These are phyloP conservation scores for Cervus canadensis DNA, from an alignment of 2,113 vertebrate species.

Conservation along the genomic window DNA sequence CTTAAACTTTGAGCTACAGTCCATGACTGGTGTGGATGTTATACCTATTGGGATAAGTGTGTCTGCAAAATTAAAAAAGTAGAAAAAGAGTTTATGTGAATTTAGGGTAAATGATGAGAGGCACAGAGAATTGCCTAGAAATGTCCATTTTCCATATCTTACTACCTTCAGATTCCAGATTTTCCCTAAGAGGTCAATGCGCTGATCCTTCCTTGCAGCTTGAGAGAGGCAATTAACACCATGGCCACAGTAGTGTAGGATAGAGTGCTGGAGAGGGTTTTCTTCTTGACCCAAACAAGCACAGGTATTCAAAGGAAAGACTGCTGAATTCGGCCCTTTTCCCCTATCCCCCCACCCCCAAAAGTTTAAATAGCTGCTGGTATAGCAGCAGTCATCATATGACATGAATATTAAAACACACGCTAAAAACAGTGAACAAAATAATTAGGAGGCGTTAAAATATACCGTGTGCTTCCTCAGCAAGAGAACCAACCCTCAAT, in stretches of 20 bases:
- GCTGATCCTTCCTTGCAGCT: background rate
- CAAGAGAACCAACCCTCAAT: background rate
- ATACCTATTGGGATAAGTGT: background rate
- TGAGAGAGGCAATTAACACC: background rate
- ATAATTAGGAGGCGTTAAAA: background rate
- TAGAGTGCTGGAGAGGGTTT: too few relatives aligned
- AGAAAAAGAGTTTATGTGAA: background rate
- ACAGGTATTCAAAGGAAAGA: background rate
- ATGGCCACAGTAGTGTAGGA: rapidly evolving
- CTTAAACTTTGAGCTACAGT: background rate
- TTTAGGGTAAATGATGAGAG: background rate
- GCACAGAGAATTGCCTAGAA: background rate
- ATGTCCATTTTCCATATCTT: background rate
- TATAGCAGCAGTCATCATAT: background rate
- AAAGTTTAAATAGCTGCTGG: background rate
- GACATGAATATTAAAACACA: background rate
- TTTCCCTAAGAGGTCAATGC: background rate
- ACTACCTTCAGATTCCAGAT: too few relatives aligned
- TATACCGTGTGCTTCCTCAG: background rate
- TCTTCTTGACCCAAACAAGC: background rate
- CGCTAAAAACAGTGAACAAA: background rate
- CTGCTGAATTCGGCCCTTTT: background rate
- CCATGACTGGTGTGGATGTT: too few relatives aligned
- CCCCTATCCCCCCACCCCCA: background rate
- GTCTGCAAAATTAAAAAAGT: background rate